Evolutionary conservation across 2,797 vertebrate genomes (phyloP), one percentile per base, ranked within the genome.

Genomic region (Pseudomugil gertrudae): DNA sequence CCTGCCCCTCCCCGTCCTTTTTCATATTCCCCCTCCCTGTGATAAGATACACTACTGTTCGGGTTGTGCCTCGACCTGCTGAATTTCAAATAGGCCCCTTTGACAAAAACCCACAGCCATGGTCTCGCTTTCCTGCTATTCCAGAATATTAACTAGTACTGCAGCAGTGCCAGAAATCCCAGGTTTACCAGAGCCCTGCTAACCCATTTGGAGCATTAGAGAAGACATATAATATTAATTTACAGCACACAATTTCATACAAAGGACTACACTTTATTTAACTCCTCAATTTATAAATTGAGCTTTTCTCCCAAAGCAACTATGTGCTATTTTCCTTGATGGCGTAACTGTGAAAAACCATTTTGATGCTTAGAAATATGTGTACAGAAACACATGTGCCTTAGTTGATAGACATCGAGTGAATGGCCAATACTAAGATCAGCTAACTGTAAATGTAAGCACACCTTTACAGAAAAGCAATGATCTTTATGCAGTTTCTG

Each of bases 21-120:
- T 76, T 77, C 45, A 66, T 32, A 51, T 74, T 75, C 76, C 85
- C 81, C 72, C 72, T 67, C 76, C 50, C 82, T 79, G 74, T 72
- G 88, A 92, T 90, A 86, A 91, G 79, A 86, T 57, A 87, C 82
- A 87, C 84, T 75, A 66, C 72, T 86, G 85, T 86, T 89, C 72
- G 19, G 69, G 76, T 86, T 74, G 79, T 75, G 84, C 72, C 74
- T 84, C 75, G 35, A 80, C 87, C 84, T 87, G 76, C 84, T 87
- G 91, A 90, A 92, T 92, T 87, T 88, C 82, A 92, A 92, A 89
- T 47, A 88, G 87, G 74, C 52, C 74, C 71, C 65, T 84, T 81
- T 65, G 60, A 88, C 72, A 85, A 85, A 87, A 88, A 80, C 64
- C 60, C 69, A 53, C 65, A 82, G 74, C 81, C 60, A 17, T 35